Conservation (phyloP, 2,888 invertebrate species). For the Hypselothyrea guttata region DNA sequence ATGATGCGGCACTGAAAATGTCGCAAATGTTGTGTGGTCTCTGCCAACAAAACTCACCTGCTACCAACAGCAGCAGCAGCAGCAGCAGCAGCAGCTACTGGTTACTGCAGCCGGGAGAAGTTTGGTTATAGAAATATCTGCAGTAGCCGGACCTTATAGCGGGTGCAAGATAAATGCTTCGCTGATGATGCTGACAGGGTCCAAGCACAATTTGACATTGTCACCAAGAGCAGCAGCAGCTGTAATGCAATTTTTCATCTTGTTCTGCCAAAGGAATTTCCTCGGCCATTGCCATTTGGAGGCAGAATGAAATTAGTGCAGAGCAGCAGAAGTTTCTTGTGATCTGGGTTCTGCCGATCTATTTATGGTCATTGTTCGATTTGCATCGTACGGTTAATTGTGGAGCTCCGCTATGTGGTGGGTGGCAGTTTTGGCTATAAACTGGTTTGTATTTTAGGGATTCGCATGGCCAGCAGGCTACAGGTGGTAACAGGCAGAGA, state of each 20-base stretch:
- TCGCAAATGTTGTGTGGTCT: constrained; percentile 72
- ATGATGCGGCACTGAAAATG: constrained; percentile 63
- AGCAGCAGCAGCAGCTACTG: constrained; percentile 14
- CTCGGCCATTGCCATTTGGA: constrained; percentile 8
- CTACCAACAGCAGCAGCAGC: constrained; percentile 44
- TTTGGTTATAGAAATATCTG: background rate
- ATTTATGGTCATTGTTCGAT: constrained; percentile 70
- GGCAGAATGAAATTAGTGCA: constrained; percentile 39
- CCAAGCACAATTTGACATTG: constrained; percentile 62
- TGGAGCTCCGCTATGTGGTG: constrained; percentile 65
- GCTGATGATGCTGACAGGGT: constrained; percentile 74
- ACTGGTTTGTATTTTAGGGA: constrained; percentile 52
- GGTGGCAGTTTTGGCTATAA: constrained; percentile 58
- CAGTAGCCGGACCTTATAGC: constrained; percentile 37
- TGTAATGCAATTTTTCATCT: constrained; percentile 50
- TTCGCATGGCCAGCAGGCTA: constrained; percentile 49
- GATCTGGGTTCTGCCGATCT: constrained; percentile 6
- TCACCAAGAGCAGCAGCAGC: constrained; percentile 26
- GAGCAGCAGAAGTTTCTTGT: constrained; percentile 8
- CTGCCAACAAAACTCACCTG: constrained; percentile 60
- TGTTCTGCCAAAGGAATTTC: constrained; percentile 32
- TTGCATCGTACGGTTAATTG: constrained; percentile 77
- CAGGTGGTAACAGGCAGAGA: constrained; percentile 50
- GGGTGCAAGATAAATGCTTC: constrained; percentile 75
- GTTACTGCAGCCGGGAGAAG: too few relatives aligned